Percentiles rank a stretch among this genome's conserved stretches.
Evolutionary conservation across 1,140 invertebrate genomes (phyloP).

Genomic region (Drosophila jambulina): DNA sequence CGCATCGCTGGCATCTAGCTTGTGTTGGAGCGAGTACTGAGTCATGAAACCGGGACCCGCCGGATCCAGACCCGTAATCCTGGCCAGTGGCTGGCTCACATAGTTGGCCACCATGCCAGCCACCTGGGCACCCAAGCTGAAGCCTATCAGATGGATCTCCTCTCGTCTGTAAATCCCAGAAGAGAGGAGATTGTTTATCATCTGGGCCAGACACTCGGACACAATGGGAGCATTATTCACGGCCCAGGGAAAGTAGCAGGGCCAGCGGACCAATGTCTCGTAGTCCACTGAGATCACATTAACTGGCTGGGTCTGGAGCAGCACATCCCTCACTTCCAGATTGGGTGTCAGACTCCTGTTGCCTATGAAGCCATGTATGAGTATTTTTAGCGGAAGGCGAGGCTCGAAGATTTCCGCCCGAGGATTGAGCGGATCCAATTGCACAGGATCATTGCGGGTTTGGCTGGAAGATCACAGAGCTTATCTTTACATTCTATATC

Average conservation of each 20-base stretch:
- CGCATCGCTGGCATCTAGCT: constrained; percentile 87
- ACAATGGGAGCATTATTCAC: constrained; percentile 86
- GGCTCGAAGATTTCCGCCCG: constrained; percentile 72
- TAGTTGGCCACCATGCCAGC: constrained; percentile 91
- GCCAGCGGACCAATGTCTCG: constrained; percentile 84
- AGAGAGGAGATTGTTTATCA: constrained; percentile 79
- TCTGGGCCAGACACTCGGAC: constrained; percentile 84
- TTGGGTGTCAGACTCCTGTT: constrained; percentile 68
- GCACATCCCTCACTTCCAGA: constrained; percentile 67
- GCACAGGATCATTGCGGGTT: constrained; percentile 43
- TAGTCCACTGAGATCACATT: constrained; percentile 86
- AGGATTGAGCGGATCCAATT: constrained; percentile 55
- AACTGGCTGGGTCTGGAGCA: constrained; percentile 76
- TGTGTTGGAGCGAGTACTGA: constrained; percentile 26
- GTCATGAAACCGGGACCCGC: constrained; percentile 75
- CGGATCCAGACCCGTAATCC: constrained; percentile 83
- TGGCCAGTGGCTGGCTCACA: constrained; percentile 51
- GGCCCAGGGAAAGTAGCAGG: constrained; percentile 86
- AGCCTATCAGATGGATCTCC: constrained; percentile 93
- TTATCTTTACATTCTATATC: constrained; percentile 10
- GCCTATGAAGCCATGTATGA: constrained; percentile 82
- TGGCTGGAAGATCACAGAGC: constrained; percentile 16
- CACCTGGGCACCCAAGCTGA: constrained; percentile 94
- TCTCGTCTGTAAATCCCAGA: constrained; percentile 86
- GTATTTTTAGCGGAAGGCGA: constrained; percentile 75